Conservation (phyloP, 1,140 invertebrate species). For the Zaprionus ornatus region DNA sequence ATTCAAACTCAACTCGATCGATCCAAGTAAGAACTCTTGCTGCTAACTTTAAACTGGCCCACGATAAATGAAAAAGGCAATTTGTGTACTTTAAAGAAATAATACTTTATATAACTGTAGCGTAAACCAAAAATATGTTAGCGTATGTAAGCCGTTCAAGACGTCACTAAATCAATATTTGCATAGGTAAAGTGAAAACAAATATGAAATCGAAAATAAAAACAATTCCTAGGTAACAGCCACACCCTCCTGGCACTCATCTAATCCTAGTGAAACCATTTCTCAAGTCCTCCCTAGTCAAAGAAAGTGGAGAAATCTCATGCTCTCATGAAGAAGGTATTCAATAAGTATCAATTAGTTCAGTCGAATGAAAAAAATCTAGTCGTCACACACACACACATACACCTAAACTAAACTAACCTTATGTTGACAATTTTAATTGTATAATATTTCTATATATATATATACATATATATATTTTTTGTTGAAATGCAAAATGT, state of each 20-base stretch:
- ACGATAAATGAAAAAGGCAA: slow-evolving; percentile 48
- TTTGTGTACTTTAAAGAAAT: slow-evolving; percentile 76
- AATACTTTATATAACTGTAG: slow-evolving; percentile 77
- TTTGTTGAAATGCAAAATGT: slow-evolving; percentile 65
- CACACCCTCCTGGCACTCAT: not conserved
- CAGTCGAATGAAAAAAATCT: slow-evolving; percentile 10
- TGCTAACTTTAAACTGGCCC: slow-evolving; percentile 30
- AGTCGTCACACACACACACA: not conserved
- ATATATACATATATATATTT: slow-evolving; percentile 16
- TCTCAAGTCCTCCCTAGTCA: slow-evolving; percentile 37
- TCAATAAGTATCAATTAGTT: slow-evolving; percentile 54
- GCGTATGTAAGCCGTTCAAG: slow-evolving; percentile 54
- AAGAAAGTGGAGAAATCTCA: slow-evolving; percentile 45
- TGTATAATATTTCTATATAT: slow-evolving; percentile 70
- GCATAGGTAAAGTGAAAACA: slow-evolving; percentile 30
- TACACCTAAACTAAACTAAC: slow-evolving; percentile 20
- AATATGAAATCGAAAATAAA: slow-evolving; percentile 5
- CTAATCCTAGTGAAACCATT: slow-evolving; percentile 51
- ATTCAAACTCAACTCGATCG: slow-evolving; percentile 1
- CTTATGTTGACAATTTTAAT: slow-evolving; percentile 60
- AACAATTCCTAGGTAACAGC: slow-evolving; percentile 28
- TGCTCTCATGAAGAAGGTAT: slow-evolving; percentile 43
- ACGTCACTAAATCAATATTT: slow-evolving; percentile 42
- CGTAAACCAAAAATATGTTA: slow-evolving; percentile 31
- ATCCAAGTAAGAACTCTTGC: slow-evolving; percentile 15